Evolutionary conservation across 1,140 invertebrate genomes (phyloP).

Genomic region (Papilio aristodemus): DNA sequence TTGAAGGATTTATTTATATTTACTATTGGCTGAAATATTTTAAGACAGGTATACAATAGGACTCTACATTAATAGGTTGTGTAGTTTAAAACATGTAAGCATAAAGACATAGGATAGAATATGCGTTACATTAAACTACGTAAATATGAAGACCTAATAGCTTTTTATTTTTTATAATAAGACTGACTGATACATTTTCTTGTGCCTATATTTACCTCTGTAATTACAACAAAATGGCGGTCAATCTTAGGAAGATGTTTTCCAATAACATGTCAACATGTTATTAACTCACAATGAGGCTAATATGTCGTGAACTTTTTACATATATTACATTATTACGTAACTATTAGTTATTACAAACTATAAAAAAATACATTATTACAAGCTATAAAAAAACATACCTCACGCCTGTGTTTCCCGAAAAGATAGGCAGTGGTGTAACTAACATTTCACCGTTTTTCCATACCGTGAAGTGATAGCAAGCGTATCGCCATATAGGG

Average conservation of each 20-base stretch:
- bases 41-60: too few relatives aligned
- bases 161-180: neutral
- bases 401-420: too few relatives aligned
- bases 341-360: neutral
- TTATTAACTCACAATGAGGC: neutral
- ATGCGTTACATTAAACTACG: too few relatives aligned
- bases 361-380: too few relatives aligned
- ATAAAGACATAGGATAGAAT: too few relatives aligned
- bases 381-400: too few relatives aligned
- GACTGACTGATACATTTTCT: neutral
- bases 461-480: too few relatives aligned
- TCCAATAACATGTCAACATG: neutral
- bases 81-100: too few relatives aligned
- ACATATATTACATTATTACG: neutral
- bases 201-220: neutral
- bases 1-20: slow-evolving; percentile 8
- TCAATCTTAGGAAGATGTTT: neutral
- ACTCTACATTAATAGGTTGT: too few relatives aligned
- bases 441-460: too few relatives aligned
- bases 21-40: neutral
- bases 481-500: too few relatives aligned
- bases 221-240: slow-evolving; percentile 2
- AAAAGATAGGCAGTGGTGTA: too few relatives aligned
- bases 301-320: slow-evolving; percentile 20
- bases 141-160: neutral